Conservation (phyloP, 2,797 vertebrate species). For the Tadarida brasiliensis region DNA sequence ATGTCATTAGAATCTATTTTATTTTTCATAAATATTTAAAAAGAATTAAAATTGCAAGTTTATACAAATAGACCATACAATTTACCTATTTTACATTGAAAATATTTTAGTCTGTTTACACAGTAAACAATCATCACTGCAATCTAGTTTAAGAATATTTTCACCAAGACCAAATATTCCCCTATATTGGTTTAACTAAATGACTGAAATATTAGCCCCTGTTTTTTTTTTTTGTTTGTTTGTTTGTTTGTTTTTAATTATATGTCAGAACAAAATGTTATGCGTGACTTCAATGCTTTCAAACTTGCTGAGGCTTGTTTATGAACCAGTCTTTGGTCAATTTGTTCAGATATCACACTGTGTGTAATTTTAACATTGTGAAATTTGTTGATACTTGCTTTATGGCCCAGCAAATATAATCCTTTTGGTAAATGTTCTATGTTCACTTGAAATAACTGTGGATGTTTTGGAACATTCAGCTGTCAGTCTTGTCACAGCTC, state of each 20-base stretch:
- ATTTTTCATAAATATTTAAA: neutral
- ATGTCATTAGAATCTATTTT: neutral
- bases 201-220: neutral
- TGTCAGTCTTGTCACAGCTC: neutral
- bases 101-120: neutral
- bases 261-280: neutral
- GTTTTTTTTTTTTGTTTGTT: neutral
- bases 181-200: neutral
- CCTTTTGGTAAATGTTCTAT: neutral
- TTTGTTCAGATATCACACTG: neutral
- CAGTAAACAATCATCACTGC: neutral
- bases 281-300: neutral
- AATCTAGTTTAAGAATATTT: neutral
- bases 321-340: neutral
- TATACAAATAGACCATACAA: neutral
- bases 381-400: neutral
- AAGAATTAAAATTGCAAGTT: neutral
- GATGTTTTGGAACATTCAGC: neutral
- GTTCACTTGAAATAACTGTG: neutral
- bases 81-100: neutral
- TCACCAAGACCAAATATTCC: neutral
- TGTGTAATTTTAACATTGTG: neutral
- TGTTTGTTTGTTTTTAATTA: neutral
- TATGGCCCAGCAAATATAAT: neutral
- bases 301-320: neutral